Base-by-base conservation (phyloP, 2,797 vertebrate genomes). In the Tenualosa thibaudeaui region DNA sequence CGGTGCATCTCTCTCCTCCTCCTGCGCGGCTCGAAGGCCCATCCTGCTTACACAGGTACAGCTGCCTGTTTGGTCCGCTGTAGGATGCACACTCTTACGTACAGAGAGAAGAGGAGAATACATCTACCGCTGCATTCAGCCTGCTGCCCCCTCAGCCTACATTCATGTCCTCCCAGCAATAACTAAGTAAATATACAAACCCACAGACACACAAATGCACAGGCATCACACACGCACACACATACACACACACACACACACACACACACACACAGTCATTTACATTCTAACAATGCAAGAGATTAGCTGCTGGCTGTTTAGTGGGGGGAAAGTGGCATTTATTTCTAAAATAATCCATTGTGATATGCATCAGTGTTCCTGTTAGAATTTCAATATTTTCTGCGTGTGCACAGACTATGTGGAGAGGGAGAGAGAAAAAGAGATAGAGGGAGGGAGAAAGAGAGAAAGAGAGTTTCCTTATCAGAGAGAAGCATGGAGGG, bases 401-500 rank as follows among this genome's bases (percentile, higher is more conserved):
- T 82, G 68, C 68, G 40, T 40, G 68, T 43, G 68, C 37, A 37
- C 68, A 75, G 37, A 81, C 85, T 75, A 49, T 83, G 68, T 86
- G 85, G 84, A 88, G 84, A 86, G 83, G 86, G 87, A 81, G 89
- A 86, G 86, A 87, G 85, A 86, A 88, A 87, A 82, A 88, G 83
- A 83, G 85, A 88, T 86, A 88, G 65, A 37, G 65, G 37, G 26
- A 71, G 65, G 37, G 31, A 40, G 68, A 75, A 5, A 19, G 68
- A 40, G 68, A 75, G 68, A 75, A 31, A 40, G 37, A 75, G 68
- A 75, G 68, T 94, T 92, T 95, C 93, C 94, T 95, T 95, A 95
- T 95, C 94, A 89, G 93, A 89, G 93, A 89, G 92, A 93, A 88
- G 89, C 94, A 95, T 86, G 88, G 91, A 91, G 92, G 17, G 93